A percentile compares a stretch with the other conserved stretches of the same genome.
These are phyloP conservation scores for Diuraphis noxia DNA, from an alignment of 1,140 invertebrate species.

Conservation along the genomic window DNA sequence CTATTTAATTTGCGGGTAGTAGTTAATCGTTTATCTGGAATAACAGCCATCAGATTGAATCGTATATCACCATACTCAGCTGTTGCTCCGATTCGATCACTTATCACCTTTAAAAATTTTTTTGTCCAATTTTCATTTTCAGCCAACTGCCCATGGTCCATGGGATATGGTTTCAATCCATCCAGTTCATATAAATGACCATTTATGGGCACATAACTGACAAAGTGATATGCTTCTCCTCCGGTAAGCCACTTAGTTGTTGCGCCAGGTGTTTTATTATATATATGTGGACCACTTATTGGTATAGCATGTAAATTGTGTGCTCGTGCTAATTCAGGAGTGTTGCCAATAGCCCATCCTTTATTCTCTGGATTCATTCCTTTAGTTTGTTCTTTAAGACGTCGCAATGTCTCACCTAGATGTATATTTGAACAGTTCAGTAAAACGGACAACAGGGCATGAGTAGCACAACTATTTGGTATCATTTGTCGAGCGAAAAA, in stretches of 20 bases:
- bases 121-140: constrained; percentile 93
- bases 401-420: constrained; percentile 79
- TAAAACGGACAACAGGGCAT: constrained; percentile 90
- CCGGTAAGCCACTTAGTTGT: constrained; percentile 72
- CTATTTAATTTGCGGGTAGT: constrained; percentile 85
- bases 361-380: constrained; percentile 95
- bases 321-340: constrained; percentile 91
- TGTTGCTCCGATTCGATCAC: constrained; percentile 80
- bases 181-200: constrained; percentile 93
- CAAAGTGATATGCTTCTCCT: constrained; percentile 96
- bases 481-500: constrained; percentile 99
- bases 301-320: constrained; percentile 97
- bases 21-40: constrained; percentile 86
- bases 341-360: constrained; percentile 96
- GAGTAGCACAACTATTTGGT: constrained; percentile 96
- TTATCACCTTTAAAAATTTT: constrained; percentile 90
- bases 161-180: constrained; percentile 93
- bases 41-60: constrained; percentile 97
- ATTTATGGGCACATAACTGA: constrained; percentile 95
- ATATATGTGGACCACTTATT: constrained; percentile 76
- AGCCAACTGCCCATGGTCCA: constrained; percentile 93
- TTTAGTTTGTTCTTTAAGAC: constrained; percentile 85
- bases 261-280: constrained; percentile 73
- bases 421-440: constrained; percentile 89
- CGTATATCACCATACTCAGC: constrained; percentile 92